A percentile compares a stretch with the other conserved stretches of the same genome.
Conservation (phyloP, 2,113 vertebrate genomes). For the Caracal caracal region DNA sequence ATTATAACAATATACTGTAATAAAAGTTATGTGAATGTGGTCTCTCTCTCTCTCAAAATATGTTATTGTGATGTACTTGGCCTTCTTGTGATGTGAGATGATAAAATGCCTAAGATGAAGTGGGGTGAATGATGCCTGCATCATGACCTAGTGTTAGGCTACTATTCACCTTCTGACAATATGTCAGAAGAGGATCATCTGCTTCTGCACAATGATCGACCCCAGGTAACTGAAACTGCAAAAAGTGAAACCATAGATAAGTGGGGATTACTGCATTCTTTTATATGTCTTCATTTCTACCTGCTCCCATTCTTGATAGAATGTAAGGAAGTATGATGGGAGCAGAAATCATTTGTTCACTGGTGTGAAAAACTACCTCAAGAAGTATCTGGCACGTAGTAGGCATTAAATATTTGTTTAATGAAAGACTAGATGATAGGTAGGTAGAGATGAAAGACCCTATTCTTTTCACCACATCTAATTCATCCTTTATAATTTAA, state of each 20-base stretch:
- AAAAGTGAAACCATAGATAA: background rate
- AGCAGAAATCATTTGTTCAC: background rate
- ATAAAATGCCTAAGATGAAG: background rate
- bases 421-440: background rate
- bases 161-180: background rate
- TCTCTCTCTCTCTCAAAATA: background rate
- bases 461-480: background rate
- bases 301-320: background rate
- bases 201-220: background rate
- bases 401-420: background rate
- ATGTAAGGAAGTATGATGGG: background rate
- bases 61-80: background rate
- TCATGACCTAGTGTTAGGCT: background rate
- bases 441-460: background rate
- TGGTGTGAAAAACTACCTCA: background rate
- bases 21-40: background rate
- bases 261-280: background rate
- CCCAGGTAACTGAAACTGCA: background rate
- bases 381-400: background rate
- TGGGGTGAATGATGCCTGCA: background rate
- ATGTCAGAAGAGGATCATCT: background rate
- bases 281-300: background rate
- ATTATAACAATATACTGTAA: background rate
- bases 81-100: background rate
- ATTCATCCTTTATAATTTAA: conserved; percentile 17